Evolutionary conservation across 2,888 invertebrate species (phyloP).

Genomic region (Yponomeuta plumbellus): DNA sequence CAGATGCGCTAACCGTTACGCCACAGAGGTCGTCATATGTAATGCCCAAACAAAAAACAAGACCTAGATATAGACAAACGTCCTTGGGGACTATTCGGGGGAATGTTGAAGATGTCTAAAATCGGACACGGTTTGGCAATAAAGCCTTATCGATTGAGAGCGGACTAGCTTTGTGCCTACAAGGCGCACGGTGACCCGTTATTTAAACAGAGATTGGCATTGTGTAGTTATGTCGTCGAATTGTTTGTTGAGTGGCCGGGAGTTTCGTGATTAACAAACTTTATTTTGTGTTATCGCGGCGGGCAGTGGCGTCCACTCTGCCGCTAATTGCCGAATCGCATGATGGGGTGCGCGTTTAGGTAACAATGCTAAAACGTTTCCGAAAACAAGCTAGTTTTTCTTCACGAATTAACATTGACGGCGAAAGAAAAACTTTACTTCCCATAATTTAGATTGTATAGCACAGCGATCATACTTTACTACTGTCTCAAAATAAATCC

Average conservation of each 20-base stretch:
- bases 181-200: background rate
- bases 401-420: conserved; percentile 37
- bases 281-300: background rate
- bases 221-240: background rate
- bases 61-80: no score
- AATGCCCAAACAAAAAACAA: no score
- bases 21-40: no score
- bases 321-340: conserved; percentile 58
- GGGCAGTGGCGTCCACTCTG: conserved; percentile 11
- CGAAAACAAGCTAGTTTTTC: conserved; percentile 60
- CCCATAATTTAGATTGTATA: background rate
- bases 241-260: background rate
- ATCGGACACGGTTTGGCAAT: no score
- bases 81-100: no score
- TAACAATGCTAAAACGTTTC: conserved; percentile 62
- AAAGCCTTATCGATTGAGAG: no score
- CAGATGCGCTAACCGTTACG: no score
- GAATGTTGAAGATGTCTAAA: no score
- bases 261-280: conserved; percentile 15
- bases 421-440: background rate
- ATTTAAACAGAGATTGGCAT: background rate
- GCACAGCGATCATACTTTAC: background rate
- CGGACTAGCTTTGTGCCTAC: background rate
- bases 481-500: background rate
- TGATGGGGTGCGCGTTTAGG: conserved; percentile 41